These are phyloP conservation scores for Dendrolimus pini DNA, from an alignment of 2,888 invertebrate species.

Conservation along the genomic window DNA sequence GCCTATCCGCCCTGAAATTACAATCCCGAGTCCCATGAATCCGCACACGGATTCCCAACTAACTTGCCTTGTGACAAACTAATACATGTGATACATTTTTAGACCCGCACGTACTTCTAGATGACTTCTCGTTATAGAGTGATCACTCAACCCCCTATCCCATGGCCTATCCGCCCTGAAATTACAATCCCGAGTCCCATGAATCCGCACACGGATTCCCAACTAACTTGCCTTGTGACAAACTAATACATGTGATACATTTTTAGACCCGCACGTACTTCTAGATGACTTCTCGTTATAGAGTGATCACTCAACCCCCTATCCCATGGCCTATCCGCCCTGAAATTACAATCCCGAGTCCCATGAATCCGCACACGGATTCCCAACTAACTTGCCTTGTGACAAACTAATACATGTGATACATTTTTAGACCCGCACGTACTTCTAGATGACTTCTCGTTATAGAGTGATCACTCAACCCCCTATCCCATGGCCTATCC, in stretches of 20 bases:
- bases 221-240: conserved; percentile 58
- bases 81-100: conserved; percentile 67
- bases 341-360: conserved; percentile 56
- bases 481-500: too few species aligned
- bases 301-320: background rate
- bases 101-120: conserved; percentile 57
- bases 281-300: conserved; percentile 38
- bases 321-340: conserved; percentile 30
- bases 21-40: conserved; percentile 63
- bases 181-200: conserved; percentile 60
- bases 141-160: conserved; percentile 3
- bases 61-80: conserved; percentile 60
- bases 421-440: conserved; percentile 58
- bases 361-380: conserved; percentile 64
- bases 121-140: conserved; percentile 28
- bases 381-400: conserved; percentile 54
- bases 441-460: conserved; percentile 51
- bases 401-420: conserved; percentile 67
- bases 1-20: conserved; percentile 42
- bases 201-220: conserved; percentile 57
- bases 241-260: conserved; percentile 69
- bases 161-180: conserved; percentile 38
- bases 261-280: conserved; percentile 58
- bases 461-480: too few species aligned
- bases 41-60: conserved; percentile 55